Percentiles rank a stretch among this genome's conserved stretches.
These are phyloP conservation scores for Cerceris ruficornis DNA, from an alignment of 2,888 invertebrate genomes.

Conservation along the genomic window DNA sequence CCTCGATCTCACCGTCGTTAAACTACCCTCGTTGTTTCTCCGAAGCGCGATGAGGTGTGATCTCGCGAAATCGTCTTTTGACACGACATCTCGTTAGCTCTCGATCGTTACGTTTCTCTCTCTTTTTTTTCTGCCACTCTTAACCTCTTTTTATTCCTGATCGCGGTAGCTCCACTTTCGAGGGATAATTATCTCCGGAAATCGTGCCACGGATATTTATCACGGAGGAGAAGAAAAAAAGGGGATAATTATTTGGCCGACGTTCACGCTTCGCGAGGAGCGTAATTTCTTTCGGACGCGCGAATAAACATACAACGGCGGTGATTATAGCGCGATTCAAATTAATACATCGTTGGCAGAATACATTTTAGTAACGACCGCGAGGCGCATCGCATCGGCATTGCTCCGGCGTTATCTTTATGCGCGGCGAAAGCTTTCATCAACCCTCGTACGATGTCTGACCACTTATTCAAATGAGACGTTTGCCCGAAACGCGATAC, in stretches of 20 bases:
- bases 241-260: neutral
- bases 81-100: too few species aligned
- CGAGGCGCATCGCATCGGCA: neutral
- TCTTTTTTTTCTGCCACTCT: neutral
- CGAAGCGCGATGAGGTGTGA: neutral
- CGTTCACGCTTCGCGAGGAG: neutral
- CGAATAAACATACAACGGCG: constrained; percentile 27
- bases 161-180: neutral
- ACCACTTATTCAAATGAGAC: constrained; percentile 64
- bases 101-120: too few species aligned
- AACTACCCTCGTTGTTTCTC: neutral
- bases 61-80: too few species aligned
- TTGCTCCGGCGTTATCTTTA: constrained; percentile 51
- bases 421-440: constrained; percentile 49
- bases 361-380: constrained; percentile 11
- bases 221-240: neutral
- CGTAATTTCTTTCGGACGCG: neutral
- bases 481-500: constrained; percentile 45
- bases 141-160: neutral
- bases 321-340: constrained; percentile 28
- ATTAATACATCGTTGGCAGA: constrained; percentile 42
- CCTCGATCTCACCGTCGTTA: neutral
- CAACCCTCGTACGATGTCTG: constrained; percentile 43
- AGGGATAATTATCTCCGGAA: neutral
- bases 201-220: neutral